Evolutionary conservation across 2,113 vertebrate genomes (phyloP).

Genomic region (Sterrhoptilus dennistouni): DNA sequence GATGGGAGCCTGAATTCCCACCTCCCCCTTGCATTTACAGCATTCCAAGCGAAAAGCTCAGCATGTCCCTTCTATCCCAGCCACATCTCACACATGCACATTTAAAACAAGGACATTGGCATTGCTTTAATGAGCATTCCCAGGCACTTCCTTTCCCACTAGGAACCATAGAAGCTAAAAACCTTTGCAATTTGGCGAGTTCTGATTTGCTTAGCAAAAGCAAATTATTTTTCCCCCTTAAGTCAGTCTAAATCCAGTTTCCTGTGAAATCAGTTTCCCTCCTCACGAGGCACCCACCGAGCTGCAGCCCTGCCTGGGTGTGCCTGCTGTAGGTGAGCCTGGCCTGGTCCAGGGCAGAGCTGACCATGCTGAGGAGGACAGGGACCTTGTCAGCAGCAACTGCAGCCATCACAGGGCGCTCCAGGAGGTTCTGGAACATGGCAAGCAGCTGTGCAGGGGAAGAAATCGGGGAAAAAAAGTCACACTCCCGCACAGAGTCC

Average conservation of each 20-base stretch:
- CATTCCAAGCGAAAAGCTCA: not conserved
- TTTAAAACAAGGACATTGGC: not conserved
- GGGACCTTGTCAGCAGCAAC: conserved; percentile 73
- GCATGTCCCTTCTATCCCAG: not conserved
- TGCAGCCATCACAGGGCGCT: conserved; percentile 81
- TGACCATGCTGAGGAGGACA: conserved; percentile 81
- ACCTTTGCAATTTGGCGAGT: not conserved
- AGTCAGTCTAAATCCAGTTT: not conserved
- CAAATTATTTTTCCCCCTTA: rapidly evolving
- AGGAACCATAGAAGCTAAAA: not conserved
- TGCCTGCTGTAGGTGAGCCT: conserved; percentile 77
- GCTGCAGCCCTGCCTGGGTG: conserved; percentile 66
- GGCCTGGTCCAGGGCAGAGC: conserved; percentile 78
- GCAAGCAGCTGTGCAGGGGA: conserved; percentile 80
- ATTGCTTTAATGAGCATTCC: not conserved
- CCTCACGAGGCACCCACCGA: conserved; percentile 64
- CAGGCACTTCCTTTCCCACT: not conserved
- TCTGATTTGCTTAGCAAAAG: not conserved
- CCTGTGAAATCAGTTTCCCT: not conserved
- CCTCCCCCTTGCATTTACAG: not conserved
- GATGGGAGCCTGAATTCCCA: not conserved
- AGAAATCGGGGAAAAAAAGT: not conserved
- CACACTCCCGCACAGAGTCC: not conserved
- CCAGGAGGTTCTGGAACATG: conserved; percentile 85
- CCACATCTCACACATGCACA: not conserved